Evolutionary conservation across 92 coral and sea anemone genomes (phyloP), one percentile per base, ranked within the genome.

Genomic region (Epizoanthus illoricatus): DNA sequence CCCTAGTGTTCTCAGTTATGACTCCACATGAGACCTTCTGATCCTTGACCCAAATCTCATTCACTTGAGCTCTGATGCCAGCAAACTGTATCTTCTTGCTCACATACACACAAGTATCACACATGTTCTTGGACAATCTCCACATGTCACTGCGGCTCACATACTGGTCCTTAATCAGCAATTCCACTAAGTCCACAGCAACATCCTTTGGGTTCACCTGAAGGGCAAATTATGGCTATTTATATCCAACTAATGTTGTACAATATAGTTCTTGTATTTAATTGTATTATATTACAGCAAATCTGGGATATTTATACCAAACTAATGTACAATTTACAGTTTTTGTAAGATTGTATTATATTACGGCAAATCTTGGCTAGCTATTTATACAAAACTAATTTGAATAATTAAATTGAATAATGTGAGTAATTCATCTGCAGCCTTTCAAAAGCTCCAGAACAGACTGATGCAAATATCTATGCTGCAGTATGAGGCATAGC

Each of bases 61-160:
- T 83, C 58, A 96, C 93, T 79, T 96, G 98, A 16, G 94, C 92
- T 59, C 99, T 83, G 55, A 94, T 85, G 19, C 96, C 97, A 73
- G 90, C 91, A 73, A 84, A 90, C 58, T 87, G 86, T 61, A 94
- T 65, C 80, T 96, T 93, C 93, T 96, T 96, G 61, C 89, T 81
- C 28, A 88, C 86, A 84, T 93, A 96, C 63, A 93, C 98, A 83
- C 97, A 92, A 11, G 88, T 88, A 20, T 90, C 91, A 42, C 76
- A 89, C 60, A 93, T 73, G 33, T 88, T 89, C 78, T 94, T 91
- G 56, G 94, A 89, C 68, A 96, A 87, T 68, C 99, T 80, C 99
- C 99, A 96, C 98, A 96, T 96, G 74, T 96, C 99, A 74, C 92
- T 93, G 49, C 99, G 90, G 19, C 98, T 85, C 54, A 93, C 81